These are phyloP conservation scores for Hirtodrosophila alboralis DNA, from an alignment of 2,888 invertebrate genomes.

Conservation along the genomic window DNA sequence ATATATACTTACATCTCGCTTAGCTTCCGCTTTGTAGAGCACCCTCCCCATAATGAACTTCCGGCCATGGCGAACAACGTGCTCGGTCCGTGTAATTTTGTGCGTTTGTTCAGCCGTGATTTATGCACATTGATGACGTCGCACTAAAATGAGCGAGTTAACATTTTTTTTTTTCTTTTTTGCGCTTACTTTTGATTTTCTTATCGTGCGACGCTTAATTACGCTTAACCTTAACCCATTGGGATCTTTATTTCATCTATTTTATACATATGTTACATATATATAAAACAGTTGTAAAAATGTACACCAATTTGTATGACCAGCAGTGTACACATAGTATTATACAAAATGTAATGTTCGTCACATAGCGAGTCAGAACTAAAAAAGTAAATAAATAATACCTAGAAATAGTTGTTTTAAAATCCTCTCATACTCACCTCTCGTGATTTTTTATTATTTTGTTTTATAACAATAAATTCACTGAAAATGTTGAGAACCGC, in stretches of 20 bases:
- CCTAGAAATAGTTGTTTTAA: too few species aligned
- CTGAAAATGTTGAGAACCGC: too few species aligned
- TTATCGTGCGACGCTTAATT: conserved; percentile 46
- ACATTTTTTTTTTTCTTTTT: conserved; percentile 30
- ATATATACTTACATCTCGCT: conserved; percentile 16
- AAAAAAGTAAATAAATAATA: too few species aligned
- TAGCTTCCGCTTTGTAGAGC: conserved; percentile 60
- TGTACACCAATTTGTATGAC: too few species aligned
- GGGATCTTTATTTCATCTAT: not conserved
- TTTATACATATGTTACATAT: too few species aligned
- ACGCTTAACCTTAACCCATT: conserved; percentile 47
- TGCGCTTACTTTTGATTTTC: conserved; percentile 42
- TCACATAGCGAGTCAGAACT: too few species aligned
- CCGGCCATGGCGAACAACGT: conserved; percentile 60
- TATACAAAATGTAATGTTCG: too few species aligned
- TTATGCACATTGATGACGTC: conserved; percentile 78
- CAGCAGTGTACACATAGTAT: too few species aligned
- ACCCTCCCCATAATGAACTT: conserved; percentile 72
- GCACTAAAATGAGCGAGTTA: conserved; percentile 41
- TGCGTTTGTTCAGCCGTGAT: conserved; percentile 76
- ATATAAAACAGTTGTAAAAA: too few species aligned
- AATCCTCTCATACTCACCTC: too few species aligned
- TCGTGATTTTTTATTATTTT: too few species aligned
- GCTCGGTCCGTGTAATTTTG: conserved; percentile 69
- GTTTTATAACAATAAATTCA: too few species aligned